Conservation (phyloP, 2,888 invertebrate species). For the Odontothrips loti region DNA sequence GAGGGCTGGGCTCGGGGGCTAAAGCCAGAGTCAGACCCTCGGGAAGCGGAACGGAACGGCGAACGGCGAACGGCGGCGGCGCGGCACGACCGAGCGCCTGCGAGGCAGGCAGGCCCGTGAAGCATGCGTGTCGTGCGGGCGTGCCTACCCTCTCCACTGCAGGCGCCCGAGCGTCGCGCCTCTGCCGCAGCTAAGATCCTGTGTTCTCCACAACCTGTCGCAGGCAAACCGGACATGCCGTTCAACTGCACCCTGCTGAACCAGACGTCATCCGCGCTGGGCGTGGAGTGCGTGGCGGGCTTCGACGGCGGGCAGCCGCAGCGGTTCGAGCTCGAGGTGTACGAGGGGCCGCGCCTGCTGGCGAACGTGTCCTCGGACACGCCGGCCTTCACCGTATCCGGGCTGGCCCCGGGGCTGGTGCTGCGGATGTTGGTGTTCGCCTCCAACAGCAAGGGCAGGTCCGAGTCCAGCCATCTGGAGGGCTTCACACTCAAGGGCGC, state of each 20-base stretch:
- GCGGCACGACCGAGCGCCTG: neutral
- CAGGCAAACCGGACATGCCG: conserved; percentile 71
- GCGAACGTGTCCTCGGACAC: conserved; percentile 66
- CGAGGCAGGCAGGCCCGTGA: neutral
- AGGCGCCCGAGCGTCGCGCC: neutral
- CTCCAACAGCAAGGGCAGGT: conserved; percentile 75
- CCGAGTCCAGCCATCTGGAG: conserved; percentile 65
- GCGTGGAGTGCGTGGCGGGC: conserved; percentile 65
- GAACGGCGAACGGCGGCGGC: neutral
- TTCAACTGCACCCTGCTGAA: conserved; percentile 72
- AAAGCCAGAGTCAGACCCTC: no score
- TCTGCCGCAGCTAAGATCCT: neutral
- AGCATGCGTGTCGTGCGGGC: neutral
- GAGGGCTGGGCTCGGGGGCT: no score
- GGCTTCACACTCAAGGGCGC: conserved; percentile 71
- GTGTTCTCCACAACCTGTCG: conserved; percentile 33
- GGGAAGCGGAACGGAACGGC: no score
- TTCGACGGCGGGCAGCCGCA: conserved; percentile 77
- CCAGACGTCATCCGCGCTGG: conserved; percentile 71
- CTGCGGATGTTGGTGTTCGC: conserved; percentile 77
- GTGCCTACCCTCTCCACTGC: neutral
- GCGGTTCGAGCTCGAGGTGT: conserved; percentile 67
- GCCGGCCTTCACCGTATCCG: conserved; percentile 71
- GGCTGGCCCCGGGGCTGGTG: conserved; percentile 71
- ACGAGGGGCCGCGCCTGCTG: conserved; percentile 61